Evolutionary conservation across 2,797 vertebrate species (phyloP), one percentile per base, ranked within the genome.

Genomic region (Poeciliopsis paucimaculata): DNA sequence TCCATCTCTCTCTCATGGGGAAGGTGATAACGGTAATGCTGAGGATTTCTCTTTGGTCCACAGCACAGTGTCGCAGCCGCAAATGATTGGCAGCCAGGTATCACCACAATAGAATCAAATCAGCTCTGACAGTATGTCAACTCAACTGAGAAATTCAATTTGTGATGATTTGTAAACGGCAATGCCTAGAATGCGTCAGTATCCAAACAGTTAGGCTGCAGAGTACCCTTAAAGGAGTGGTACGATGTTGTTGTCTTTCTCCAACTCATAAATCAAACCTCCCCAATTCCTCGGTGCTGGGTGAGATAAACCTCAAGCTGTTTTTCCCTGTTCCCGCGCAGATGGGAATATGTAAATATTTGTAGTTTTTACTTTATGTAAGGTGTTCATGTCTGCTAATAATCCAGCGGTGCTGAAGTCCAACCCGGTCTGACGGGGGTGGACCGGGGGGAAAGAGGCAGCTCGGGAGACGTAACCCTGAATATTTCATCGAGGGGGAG

Each of bases 401-500:
- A 90, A 85, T 80, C 83, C 82, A 83, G 80, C 84, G 66, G 79
- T 89, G 86, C 86, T 53, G 74, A 88, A 85, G 88, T 92, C 85
- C 89, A 87, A 82, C 75, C 34, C 82, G 86, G 85, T 85, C 86
- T 88, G 84, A 87, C 86, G 87, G 75, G 45, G 83, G 89, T 86
- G 87, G 73, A 83, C 84, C n/a, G n/a, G 75, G 77, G 86, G 82
- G 90, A 80, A 82, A 87, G 87, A 90, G 91, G 91, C 88, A 86
- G 85, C 92, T 92, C 93, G 89, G 84, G 92, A 90, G 90, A 91
- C 88, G 88, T 76, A 3, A 82, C 92, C 81, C 89, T 95, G 95
- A 95, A 95, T 96, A 95, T 96, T 94, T 95, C 93, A 96, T 90
- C 47, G 84, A 78, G 89, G 84, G 92, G 93, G 88, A 79, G 90